These are phyloP conservation scores for Neogale vison DNA, from an alignment of 2,113 vertebrate species.

Conservation along the genomic window DNA sequence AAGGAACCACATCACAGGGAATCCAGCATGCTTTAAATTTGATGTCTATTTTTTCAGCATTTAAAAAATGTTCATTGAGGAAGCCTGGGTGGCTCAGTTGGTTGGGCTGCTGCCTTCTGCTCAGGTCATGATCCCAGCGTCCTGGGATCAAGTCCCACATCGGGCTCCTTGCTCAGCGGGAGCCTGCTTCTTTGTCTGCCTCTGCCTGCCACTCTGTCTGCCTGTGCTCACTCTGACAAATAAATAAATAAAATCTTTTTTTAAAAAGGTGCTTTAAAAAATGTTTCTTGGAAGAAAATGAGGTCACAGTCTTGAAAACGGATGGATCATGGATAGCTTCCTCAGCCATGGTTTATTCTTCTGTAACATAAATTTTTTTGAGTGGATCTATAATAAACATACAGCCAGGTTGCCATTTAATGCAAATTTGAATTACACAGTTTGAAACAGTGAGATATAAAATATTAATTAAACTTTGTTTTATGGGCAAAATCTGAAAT, in stretches of 20 bases:
- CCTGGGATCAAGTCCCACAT: too few species aligned
- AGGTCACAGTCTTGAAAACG: constrained; percentile 20
- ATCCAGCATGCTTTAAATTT: neutral
- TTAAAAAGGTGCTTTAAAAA: constrained; percentile 7
- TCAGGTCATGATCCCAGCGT: too few species aligned
- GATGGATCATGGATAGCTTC: neutral
- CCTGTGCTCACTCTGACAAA: too few species aligned
- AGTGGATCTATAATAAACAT: constrained; percentile 46
- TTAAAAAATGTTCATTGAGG: constrained; percentile 46
- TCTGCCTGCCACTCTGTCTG: too few species aligned
- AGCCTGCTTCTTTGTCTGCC: too few species aligned
- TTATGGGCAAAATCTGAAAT: constrained; percentile 59
- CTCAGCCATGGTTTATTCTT: constrained; percentile 44
- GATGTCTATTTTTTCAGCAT: neutral
- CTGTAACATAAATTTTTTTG: constrained; percentile 38
- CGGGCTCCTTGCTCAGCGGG: too few species aligned
- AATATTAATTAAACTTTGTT: constrained; percentile 70
- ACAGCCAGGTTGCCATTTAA: constrained; percentile 20
- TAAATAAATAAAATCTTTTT: too few species aligned
- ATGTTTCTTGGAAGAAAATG: constrained; percentile 45
- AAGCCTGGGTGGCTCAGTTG: too few species aligned
- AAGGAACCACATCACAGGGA: neutral
- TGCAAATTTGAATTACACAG: constrained; percentile 63
- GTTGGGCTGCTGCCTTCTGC: too few species aligned
- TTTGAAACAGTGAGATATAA: constrained; percentile 55